phyloP scores from a whole-genome alignment of 1,140 invertebrate genomes.

The Oryctes rhinoceros region DNA sequence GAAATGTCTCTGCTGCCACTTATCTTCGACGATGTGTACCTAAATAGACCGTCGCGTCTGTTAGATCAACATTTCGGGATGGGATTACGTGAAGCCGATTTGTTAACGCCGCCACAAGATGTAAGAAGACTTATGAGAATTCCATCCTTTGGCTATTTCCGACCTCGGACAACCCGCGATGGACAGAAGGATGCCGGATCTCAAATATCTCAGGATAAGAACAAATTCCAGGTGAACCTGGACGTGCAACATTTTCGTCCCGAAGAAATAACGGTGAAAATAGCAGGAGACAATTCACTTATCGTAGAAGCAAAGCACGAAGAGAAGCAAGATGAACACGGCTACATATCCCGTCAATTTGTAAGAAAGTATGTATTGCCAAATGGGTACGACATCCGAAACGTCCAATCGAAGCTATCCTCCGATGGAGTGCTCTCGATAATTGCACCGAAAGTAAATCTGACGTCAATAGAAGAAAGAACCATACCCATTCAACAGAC shows the following conservation, averaged over 20 bases:
- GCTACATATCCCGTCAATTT: conserved; percentile 78
- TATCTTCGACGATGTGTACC: background rate
- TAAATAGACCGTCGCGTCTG: conserved; percentile 48
- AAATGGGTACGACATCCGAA: conserved; percentile 70
- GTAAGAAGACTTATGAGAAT: background rate
- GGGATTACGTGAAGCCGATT: conserved; percentile 53
- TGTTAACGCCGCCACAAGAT: conserved; percentile 36
- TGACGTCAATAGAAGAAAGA: conserved; percentile 34
- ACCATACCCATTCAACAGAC: conserved; percentile 50
- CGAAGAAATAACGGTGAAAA: conserved; percentile 83
- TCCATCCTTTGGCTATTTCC: conserved; percentile 55
- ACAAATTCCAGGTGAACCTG: conserved; percentile 74
- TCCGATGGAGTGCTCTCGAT: conserved; percentile 80
- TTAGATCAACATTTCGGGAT: conserved; percentile 56
- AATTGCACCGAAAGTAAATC: conserved; percentile 63
- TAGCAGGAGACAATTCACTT: conserved; percentile 74
- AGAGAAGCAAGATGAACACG: conserved; percentile 78
- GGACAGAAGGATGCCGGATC: conserved; percentile 59
- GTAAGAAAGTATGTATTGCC: conserved; percentile 75
- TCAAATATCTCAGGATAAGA: conserved; percentile 62
- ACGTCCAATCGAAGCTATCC: conserved; percentile 73
- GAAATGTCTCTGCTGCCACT: conserved; percentile 15
- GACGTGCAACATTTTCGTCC: conserved; percentile 89
- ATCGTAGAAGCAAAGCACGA: conserved; percentile 79
- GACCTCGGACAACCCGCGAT: conserved; percentile 62